Evolutionary conservation across 2,113 vertebrate species (phyloP).

Genomic region (Trichomycterus rosablanca): DNA sequence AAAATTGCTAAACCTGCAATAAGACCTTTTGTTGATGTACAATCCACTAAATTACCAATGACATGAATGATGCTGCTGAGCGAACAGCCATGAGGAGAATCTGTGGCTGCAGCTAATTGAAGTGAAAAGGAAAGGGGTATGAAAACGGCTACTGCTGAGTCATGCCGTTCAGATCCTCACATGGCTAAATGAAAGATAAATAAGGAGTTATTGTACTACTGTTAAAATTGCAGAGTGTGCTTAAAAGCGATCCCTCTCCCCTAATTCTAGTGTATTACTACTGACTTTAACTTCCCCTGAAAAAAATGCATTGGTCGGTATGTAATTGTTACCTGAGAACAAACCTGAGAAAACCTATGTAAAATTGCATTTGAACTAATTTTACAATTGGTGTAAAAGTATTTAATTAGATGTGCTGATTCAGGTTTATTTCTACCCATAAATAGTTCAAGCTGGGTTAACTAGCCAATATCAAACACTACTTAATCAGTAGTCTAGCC

Average conservation of each 20-base stretch:
- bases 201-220: constrained; percentile 24
- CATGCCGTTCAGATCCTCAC: constrained; percentile 12
- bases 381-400: no score
- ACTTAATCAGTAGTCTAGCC: no score
- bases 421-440: no score
- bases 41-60: constrained; percentile 53
- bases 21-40: constrained; percentile 43
- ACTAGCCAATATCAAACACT: no score
- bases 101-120: constrained; percentile 32
- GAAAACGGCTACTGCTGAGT: constrained; percentile 30
- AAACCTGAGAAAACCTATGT: no score
- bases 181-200: constrained; percentile 23
- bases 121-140: constrained; percentile 26
- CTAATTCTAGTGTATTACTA: neutral
- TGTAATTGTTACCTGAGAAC: no score
- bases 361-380: no score
- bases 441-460: no score
- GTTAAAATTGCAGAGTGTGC: constrained; percentile 18
- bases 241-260: neutral
- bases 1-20: constrained; percentile 67
- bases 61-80: constrained; percentile 37
- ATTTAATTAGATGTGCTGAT: no score
- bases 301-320: no score
- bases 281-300: neutral
- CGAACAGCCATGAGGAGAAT: constrained; percentile 32